These are phyloP conservation scores for Drosophila birchii DNA, from an alignment of 2,888 invertebrate species.

Conservation along the genomic window DNA sequence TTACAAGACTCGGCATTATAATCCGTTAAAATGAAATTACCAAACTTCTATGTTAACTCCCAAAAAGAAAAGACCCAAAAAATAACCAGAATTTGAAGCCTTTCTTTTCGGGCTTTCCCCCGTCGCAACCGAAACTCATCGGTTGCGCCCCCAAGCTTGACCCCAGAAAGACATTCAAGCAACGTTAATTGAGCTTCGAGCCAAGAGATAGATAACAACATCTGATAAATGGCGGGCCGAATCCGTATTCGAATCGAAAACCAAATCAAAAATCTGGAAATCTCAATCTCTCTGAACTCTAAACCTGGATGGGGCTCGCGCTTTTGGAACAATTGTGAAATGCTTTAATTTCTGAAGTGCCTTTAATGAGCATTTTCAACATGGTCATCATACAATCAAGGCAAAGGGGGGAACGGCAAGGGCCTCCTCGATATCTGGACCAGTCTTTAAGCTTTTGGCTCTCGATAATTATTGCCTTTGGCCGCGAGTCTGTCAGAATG, in stretches of 20 bases:
- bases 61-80: background rate
- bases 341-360: constrained; percentile 80
- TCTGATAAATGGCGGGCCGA: constrained; percentile 75
- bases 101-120: constrained; percentile 8
- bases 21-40: constrained; percentile 24
- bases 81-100: constrained; percentile 9
- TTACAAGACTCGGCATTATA: constrained; percentile 4
- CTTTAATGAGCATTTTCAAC: constrained; percentile 82
- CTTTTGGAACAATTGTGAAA: constrained; percentile 76
- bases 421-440: constrained; percentile 71
- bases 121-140: constrained; percentile 26
- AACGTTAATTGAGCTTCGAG: constrained; percentile 69
- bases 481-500: constrained; percentile 31
- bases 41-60: constrained; percentile 1
- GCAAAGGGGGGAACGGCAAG: constrained; percentile 46
- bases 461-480: constrained; percentile 75
- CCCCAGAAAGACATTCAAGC: constrained; percentile 56
- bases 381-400: constrained; percentile 81
- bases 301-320: constrained; percentile 32
- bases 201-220: constrained; percentile 71
- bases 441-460: constrained; percentile 35
- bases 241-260: constrained; percentile 58
- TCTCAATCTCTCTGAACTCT: constrained; percentile 53
- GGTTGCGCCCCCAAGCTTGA: constrained; percentile 44
- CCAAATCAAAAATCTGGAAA: constrained; percentile 28